Conservation (phyloP, 2,113 vertebrate genomes). For the Pantherophis guttatus region DNA sequence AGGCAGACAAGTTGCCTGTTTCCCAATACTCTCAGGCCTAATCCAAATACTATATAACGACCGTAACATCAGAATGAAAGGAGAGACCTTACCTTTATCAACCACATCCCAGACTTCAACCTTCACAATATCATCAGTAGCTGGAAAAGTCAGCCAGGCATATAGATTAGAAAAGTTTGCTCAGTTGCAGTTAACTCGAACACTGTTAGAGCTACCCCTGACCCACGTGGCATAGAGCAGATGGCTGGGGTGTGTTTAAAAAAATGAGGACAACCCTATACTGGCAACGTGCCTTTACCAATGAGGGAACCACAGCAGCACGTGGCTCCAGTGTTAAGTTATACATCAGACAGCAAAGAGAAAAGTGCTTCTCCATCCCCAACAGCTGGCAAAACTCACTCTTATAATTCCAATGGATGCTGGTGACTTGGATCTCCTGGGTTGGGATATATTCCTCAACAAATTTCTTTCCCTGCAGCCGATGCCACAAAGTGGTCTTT, state of each 20-base stretch:
- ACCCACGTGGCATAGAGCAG: background rate
- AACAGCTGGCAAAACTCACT: conserved; percentile 74
- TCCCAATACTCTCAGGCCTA: accelerated
- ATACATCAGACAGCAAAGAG: background rate
- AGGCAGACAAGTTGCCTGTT: background rate
- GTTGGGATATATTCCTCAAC: conserved; percentile 98
- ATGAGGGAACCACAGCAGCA: background rate
- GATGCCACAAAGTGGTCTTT: conserved; percentile 95
- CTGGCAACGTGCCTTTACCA: background rate
- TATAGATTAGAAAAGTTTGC: conserved; percentile 2
- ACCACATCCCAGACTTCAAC: conserved; percentile 99
- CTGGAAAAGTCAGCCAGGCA: conserved; percentile 64
- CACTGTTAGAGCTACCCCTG: background rate
- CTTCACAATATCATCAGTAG: conserved; percentile 96
- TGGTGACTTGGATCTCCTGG: conserved; percentile 98
- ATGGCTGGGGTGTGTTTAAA: background rate
- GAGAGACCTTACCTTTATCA: conserved; percentile 87
- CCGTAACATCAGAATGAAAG: conserved; percentile 18
- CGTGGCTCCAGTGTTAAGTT: background rate
- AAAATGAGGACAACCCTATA: background rate
- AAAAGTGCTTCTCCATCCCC: background rate
- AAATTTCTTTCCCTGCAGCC: conserved; percentile 93
- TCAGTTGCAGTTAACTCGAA: too few species aligned
- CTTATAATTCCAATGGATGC: conserved; percentile 99
- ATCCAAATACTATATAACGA: background rate